Conservation (phyloP, 2,113 vertebrate species). For the Cephalopterus ornatus region DNA sequence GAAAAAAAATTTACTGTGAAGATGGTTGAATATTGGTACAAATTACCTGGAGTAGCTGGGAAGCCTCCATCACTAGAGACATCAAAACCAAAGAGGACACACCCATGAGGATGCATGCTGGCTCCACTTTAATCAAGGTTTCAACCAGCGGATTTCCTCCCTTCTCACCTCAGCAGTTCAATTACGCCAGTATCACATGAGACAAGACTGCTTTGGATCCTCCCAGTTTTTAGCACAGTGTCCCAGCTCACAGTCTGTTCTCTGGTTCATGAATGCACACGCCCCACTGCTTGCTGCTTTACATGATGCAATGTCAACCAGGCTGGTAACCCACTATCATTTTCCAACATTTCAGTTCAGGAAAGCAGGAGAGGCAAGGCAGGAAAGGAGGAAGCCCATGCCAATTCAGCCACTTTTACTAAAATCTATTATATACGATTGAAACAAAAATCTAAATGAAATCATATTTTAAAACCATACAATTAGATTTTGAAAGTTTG, state of each 20-base stretch:
- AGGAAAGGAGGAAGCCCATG: background rate
- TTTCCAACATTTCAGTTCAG: background rate
- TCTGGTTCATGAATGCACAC: fast-evolving
- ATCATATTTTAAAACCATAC: background rate
- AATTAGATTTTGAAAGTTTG: background rate
- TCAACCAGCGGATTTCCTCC: background rate
- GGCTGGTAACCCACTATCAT: background rate
- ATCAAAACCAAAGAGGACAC: background rate
- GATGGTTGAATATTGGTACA: background rate
- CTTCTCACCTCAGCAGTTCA: background rate
- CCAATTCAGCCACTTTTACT: background rate
- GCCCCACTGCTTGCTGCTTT: background rate
- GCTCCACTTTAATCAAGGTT: background rate
- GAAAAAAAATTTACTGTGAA: background rate
- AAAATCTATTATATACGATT: background rate
- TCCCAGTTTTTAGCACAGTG: background rate
- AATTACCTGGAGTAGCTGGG: background rate
- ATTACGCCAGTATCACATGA: background rate
- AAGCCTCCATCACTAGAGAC: background rate
- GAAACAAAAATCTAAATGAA: background rate
- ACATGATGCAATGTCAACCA: background rate
- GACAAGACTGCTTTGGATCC: background rate
- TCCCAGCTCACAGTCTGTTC: background rate
- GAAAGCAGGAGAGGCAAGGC: background rate
- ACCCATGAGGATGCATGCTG: background rate